These are phyloP conservation scores for Bombycilla garrulus DNA, from an alignment of 2,113 vertebrate species.

Conservation along the genomic window DNA sequence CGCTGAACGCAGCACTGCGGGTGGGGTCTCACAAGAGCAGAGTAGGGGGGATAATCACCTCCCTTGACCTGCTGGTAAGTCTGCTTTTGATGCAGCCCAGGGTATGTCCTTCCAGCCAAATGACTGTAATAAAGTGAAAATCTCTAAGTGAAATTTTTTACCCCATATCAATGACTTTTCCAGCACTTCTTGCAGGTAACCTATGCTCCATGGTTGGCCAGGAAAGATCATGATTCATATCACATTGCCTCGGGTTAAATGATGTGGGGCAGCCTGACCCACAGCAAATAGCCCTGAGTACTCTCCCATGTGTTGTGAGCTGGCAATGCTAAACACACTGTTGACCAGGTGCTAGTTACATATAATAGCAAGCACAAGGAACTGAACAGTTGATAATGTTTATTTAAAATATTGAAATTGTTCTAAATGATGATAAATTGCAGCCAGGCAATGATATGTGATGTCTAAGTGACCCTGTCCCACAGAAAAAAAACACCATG, in stretches of 20 bases:
- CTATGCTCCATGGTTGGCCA: not conserved
- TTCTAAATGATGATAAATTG: not conserved
- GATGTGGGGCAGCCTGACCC: not conserved
- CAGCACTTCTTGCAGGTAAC: not conserved
- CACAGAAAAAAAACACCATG: not conserved
- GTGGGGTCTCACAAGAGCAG: rapidly evolving
- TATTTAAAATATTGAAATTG: not conserved
- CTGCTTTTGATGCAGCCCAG: not conserved
- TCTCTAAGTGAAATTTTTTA: not conserved
- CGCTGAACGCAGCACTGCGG: rapidly evolving
- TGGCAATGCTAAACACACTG: not conserved
- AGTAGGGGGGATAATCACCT: not conserved
- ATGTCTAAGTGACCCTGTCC: not conserved
- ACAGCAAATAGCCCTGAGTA: not conserved
- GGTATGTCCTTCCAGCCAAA: not conserved
- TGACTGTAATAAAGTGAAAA: not conserved
- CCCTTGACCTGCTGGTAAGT: not conserved
- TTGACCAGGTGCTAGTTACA: not conserved
- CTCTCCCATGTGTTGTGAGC: rapidly evolving
- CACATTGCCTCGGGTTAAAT: not conserved
- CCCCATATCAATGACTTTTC: not conserved
- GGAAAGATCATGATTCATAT: not conserved
- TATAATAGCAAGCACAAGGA: not conserved
- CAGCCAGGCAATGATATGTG: not conserved
- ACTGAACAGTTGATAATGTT: not conserved